These are phyloP conservation scores for Drosophila rhopaloa DNA, from an alignment of 1,140 invertebrate species.

Conservation along the genomic window DNA sequence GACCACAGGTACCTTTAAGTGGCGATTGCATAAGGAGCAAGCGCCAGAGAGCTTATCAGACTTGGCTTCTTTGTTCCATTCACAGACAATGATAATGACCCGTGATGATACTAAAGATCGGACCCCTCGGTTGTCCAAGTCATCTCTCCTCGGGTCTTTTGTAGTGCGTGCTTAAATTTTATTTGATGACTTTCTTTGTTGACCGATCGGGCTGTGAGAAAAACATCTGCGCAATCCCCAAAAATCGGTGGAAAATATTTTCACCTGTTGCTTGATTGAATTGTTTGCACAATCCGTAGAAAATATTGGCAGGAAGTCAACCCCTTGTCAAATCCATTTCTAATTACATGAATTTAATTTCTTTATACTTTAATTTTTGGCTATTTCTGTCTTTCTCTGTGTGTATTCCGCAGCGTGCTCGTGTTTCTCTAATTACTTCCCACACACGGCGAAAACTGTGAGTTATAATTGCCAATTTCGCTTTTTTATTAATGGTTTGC, in stretches of 20 bases:
- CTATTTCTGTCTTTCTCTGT: neutral
- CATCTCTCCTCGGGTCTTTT: constrained; percentile 54
- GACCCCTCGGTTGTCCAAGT: constrained; percentile 42
- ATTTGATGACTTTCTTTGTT: constrained; percentile 76
- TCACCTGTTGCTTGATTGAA: constrained; percentile 56
- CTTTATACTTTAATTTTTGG: constrained; percentile 4
- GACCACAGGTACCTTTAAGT: constrained; percentile 24
- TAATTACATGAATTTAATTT: constrained; percentile 29
- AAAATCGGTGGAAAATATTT: constrained; percentile 60
- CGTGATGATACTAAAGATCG: constrained; percentile 62
- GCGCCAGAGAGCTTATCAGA: constrained; percentile 54
- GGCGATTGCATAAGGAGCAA: constrained; percentile 60
- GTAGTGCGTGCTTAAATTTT: constrained; percentile 53
- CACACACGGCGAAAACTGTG: constrained; percentile 37
- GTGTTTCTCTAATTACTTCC: constrained; percentile 50
- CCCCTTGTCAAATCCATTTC: constrained; percentile 43
- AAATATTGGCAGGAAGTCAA: constrained; percentile 32
- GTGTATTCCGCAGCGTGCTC: constrained; percentile 3
- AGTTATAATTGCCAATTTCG: constrained; percentile 42
- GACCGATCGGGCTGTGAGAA: constrained; percentile 44
- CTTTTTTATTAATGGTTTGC: constrained; percentile 18
- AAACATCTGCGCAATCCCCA: constrained; percentile 37
- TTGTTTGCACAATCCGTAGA: constrained; percentile 30
- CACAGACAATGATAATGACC: constrained; percentile 56
- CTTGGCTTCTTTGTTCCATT: constrained; percentile 36